A percentile compares a stretch with the other conserved stretches of the same genome.
phyloP scores from a whole-genome alignment of 2,888 invertebrate species.

The Metallyticus violacea region DNA sequence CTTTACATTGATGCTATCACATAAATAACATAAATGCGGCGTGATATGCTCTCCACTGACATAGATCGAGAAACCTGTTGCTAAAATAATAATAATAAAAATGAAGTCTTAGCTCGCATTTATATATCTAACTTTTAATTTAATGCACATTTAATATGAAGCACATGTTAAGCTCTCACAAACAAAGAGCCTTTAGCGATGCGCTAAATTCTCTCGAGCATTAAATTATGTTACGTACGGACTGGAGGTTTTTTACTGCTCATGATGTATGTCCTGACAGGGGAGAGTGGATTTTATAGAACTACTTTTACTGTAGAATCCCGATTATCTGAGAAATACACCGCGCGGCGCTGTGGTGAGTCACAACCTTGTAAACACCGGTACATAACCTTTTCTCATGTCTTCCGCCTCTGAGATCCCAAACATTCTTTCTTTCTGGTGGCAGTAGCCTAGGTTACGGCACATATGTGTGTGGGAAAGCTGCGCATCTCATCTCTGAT shows the following conservation, averaged over 20 bases:
- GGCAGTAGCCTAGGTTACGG: too few species aligned
- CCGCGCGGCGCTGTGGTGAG: neutral
- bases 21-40: neutral
- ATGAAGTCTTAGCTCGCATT: neutral
- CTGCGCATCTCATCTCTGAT: neutral
- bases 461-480: neutral
- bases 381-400: too few species aligned
- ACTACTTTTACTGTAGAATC: neutral
- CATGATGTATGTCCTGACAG: neutral
- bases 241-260: neutral
- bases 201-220: neutral
- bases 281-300: neutral
- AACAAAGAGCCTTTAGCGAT: neutral
- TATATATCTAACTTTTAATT: neutral
- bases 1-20: too few species aligned
- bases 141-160: neutral
- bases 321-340: neutral
- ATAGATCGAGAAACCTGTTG: neutral
- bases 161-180: neutral
- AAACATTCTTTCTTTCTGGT: neutral
- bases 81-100: neutral
- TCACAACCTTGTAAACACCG: neutral
- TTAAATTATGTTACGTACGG: neutral
- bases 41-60: neutral
- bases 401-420: neutral